Evolutionary conservation across 2,797 vertebrate genomes (phyloP).

Genomic region (Leptodactylus fallax): DNA sequence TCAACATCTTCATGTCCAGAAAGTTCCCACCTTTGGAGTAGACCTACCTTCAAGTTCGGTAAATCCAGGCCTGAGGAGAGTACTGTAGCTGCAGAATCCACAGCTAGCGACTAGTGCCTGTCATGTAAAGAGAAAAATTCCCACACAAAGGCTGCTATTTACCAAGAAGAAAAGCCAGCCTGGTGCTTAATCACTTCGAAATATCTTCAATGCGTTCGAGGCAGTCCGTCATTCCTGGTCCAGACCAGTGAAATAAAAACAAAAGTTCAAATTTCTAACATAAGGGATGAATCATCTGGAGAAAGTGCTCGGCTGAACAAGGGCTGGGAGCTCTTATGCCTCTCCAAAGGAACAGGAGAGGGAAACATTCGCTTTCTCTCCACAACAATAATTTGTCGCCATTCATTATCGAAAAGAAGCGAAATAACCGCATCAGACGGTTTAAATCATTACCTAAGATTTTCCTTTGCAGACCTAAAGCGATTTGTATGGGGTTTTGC

Average conservation of each 20-base stretch:
- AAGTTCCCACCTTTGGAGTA: too few relatives aligned
- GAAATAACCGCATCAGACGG: not conserved
- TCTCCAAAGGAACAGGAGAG: not conserved
- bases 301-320: conserved; percentile 32
- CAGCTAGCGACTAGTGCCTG: not conserved
- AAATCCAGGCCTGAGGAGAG: too few relatives aligned
- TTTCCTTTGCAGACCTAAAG: not conserved
- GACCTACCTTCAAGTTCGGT: too few relatives aligned
- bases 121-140: not conserved
- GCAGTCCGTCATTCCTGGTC: conserved; percentile 45
- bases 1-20: too few relatives aligned
- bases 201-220: conserved; percentile 23
- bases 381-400: conserved; percentile 14
- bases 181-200: not conserved
- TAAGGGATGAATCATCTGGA: conserved; percentile 55
- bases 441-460: not conserved
- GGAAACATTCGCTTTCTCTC: not conserved
- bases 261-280: conserved; percentile 57
- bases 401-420: not conserved
- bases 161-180: not conserved
- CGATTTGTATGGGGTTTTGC: not conserved
- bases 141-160: not conserved
- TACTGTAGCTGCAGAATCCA: not conserved
- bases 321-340: conserved; percentile 29
- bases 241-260: conserved; percentile 55